Conservation (phyloP, 2,113 vertebrate species). For the Saimiri boliviensis region DNA sequence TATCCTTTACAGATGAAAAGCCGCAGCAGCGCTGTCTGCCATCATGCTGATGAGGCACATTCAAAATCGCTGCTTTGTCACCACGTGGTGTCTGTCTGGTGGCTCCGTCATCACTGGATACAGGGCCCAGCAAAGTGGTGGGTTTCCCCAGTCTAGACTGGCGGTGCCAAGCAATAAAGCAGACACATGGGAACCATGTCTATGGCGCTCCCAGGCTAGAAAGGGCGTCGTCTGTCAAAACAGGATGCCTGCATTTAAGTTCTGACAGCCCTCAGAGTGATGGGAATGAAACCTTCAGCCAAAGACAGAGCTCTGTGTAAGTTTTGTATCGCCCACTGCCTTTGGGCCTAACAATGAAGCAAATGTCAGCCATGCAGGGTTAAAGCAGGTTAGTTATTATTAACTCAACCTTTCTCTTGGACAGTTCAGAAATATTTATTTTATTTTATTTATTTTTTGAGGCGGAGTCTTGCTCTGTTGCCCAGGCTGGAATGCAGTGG, state of each 20-base stretch:
- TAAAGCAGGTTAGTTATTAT: neutral
- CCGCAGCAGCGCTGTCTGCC: neutral
- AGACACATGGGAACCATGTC: neutral
- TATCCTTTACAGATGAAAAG: neutral
- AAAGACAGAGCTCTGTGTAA: neutral
- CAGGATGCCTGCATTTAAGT: neutral
- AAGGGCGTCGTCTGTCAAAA: constrained; percentile 27
- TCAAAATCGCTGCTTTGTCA: neutral
- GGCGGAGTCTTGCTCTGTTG: no score
- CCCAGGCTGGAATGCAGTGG: no score
- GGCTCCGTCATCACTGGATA: neutral
- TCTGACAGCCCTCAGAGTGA: neutral
- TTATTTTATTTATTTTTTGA: no score
- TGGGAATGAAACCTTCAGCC: neutral
- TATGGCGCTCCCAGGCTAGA: neutral
- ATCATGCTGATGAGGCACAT: neutral
- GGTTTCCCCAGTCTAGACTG: constrained; percentile 23
- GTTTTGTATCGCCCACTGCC: accelerated
- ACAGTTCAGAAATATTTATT: neutral
- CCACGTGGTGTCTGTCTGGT: neutral
- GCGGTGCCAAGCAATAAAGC: neutral
- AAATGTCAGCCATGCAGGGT: neutral
- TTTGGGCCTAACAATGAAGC: neutral
- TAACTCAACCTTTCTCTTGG: neutral
- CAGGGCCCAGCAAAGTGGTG: neutral